phyloP scores from a whole-genome alignment of 2,888 invertebrate genomes.

The Bedellia somnulentella region DNA sequence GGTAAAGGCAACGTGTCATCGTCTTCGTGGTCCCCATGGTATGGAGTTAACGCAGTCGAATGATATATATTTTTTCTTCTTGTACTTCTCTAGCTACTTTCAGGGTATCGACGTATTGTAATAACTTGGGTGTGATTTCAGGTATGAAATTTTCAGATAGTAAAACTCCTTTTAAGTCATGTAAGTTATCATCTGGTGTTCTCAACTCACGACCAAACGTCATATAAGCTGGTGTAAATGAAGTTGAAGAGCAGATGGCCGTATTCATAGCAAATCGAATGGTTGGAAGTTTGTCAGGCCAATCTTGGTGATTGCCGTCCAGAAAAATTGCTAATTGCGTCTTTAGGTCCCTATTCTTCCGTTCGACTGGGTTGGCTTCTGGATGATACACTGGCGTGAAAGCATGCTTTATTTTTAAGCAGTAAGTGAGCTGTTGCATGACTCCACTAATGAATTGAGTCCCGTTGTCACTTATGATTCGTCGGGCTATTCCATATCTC shows the following conservation, averaged over 20 bases:
- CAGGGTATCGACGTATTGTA: constrained; percentile 2
- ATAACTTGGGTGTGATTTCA: constrained; percentile 12
- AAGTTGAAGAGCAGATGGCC: too few species aligned
- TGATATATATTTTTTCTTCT: too few species aligned
- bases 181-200: constrained; percentile 16
- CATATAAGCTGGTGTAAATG: too few species aligned
- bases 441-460: constrained; percentile 18
- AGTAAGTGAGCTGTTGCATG: constrained; percentile 19
- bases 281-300: too few species aligned
- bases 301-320: constrained; percentile 14
- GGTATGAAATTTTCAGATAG: constrained; percentile 16
- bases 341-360: constrained; percentile 14
- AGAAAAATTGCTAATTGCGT: constrained; percentile 10
- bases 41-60: too few species aligned
- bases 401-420: constrained; percentile 15
- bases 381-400: constrained; percentile 18
- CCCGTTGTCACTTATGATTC: constrained; percentile 21
- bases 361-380: constrained; percentile 18
- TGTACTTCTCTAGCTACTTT: too few species aligned
- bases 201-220: constrained; percentile 23
- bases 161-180: constrained; percentile 15
- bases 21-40: too few species aligned
- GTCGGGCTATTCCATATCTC: constrained; percentile 17
- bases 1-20: too few species aligned
- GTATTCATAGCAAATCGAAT: too few species aligned